These are phyloP conservation scores for Wasmannia auropunctata DNA, from an alignment of 1,140 invertebrate species.

Conservation along the genomic window DNA sequence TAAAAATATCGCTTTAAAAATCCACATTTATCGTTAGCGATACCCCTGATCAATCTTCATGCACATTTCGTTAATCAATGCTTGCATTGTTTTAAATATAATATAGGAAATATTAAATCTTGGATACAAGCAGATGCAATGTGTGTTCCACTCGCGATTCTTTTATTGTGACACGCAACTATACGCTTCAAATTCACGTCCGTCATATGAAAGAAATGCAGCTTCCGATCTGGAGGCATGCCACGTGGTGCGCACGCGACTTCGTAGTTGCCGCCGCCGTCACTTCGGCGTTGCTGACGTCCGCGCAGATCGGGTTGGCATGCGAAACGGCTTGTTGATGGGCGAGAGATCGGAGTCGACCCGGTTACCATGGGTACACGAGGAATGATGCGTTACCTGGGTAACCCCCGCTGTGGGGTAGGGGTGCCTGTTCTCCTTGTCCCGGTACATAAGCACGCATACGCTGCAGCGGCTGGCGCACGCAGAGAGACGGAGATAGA, in stretches of 20 bases:
- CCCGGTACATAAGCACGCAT: constrained; percentile 24
- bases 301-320: constrained; percentile 65
- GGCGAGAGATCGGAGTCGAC: constrained; percentile 72
- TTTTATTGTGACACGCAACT: neutral
- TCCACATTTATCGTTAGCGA: neutral
- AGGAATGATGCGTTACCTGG: constrained; percentile 80
- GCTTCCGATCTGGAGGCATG: constrained; percentile 24
- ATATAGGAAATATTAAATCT: neutral
- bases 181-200: neutral
- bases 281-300: constrained; percentile 26
- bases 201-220: constrained; percentile 44
- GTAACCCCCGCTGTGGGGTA: constrained; percentile 70
- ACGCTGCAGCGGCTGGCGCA: too few relatives aligned
- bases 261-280: constrained; percentile 40
- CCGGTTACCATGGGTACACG: constrained; percentile 78
- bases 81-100: neutral
- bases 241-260: constrained; percentile 72
- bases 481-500: neutral
- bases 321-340: constrained; percentile 79
- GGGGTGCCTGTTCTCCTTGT: constrained; percentile 36
- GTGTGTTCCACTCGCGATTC: neutral
- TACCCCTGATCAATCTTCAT: neutral
- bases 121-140: neutral
- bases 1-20: neutral
- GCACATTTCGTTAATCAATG: neutral